phyloP scores from a whole-genome alignment of 2,888 invertebrate species.

The Drosophila vallismaia region DNA sequence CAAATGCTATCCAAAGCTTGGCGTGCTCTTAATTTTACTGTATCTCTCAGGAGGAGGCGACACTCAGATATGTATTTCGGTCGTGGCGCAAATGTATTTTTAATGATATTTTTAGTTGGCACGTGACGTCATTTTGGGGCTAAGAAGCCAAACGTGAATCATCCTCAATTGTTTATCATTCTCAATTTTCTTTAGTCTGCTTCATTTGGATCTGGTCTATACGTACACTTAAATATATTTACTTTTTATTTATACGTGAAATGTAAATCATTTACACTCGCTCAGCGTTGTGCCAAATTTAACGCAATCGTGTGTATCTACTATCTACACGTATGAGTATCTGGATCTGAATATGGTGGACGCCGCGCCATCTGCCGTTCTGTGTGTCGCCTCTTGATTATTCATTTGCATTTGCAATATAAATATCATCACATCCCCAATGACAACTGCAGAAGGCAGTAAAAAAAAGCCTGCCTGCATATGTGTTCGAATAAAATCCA shows the following conservation, averaged over 20 bases:
- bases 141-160: slow-evolving; percentile 49
- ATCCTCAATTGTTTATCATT: slow-evolving; percentile 35
- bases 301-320: slow-evolving; percentile 48
- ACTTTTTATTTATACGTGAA: slow-evolving; percentile 55
- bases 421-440: slow-evolving; percentile 50
- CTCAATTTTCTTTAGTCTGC: slow-evolving; percentile 32
- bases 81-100: slow-evolving; percentile 63
- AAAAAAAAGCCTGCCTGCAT: slow-evolving; percentile 6
- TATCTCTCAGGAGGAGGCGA: slow-evolving; percentile 15
- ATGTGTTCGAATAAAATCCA: slow-evolving; percentile 23
- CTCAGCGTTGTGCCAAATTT: slow-evolving; percentile 72
- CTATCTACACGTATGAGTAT: slow-evolving; percentile 21
- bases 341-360: slow-evolving; percentile 39
- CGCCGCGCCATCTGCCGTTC: slow-evolving; percentile 63
- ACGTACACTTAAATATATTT: slow-evolving; percentile 16
- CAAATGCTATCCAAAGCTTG: slow-evolving; percentile 31
- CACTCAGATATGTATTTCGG: slow-evolving; percentile 31
- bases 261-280: slow-evolving; percentile 63
- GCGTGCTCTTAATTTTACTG: slow-evolving; percentile 70
- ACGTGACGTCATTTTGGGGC: slow-evolving; percentile 68
- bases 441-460: slow-evolving; percentile 36
- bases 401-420: slow-evolving; percentile 60
- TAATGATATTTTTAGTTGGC: slow-evolving; percentile 72
- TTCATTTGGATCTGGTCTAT: slow-evolving; percentile 40
- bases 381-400: slow-evolving; percentile 58